Percentiles rank a stretch among this genome's conserved stretches.
Conservation (phyloP, 2,113 vertebrate species). For the Oxyruncus cristatus region DNA sequence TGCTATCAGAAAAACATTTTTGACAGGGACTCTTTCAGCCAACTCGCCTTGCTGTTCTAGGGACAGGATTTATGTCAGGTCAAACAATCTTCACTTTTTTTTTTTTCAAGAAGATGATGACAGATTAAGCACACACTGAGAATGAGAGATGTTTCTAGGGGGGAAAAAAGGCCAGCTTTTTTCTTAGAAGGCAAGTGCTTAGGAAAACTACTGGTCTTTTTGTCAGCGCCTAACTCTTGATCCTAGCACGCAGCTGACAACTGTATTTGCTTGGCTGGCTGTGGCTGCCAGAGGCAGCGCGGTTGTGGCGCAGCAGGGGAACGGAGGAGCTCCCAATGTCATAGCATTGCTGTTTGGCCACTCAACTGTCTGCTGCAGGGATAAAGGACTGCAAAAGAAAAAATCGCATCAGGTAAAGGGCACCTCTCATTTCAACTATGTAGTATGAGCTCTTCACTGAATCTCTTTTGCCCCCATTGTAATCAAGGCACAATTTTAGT, state of each 20-base stretch:
- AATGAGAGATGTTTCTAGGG: background rate
- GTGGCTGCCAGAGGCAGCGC: rapidly evolving
- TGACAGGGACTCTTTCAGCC: background rate
- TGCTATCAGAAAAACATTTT: background rate
- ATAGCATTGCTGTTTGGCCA: background rate
- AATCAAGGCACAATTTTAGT: background rate
- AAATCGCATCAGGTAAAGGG: background rate
- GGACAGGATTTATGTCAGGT: background rate
- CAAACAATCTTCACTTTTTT: background rate
- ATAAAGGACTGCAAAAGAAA: background rate
- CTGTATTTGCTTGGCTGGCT: background rate
- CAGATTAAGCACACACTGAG: background rate
- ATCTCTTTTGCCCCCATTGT: background rate
- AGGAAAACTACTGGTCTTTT: background rate
- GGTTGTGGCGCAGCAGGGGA: background rate
- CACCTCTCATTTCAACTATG: background rate
- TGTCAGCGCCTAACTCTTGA: background rate
- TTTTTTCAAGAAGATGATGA: background rate
- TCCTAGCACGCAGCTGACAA: background rate
- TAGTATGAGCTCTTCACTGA: background rate
- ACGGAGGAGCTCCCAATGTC: background rate
- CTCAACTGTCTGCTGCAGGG: background rate
- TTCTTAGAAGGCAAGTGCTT: background rate
- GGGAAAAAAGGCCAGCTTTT: background rate
- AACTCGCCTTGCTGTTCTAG: background rate